phyloP scores from a whole-genome alignment of 2,113 vertebrate species.

The Salvelinus fontinalis region DNA sequence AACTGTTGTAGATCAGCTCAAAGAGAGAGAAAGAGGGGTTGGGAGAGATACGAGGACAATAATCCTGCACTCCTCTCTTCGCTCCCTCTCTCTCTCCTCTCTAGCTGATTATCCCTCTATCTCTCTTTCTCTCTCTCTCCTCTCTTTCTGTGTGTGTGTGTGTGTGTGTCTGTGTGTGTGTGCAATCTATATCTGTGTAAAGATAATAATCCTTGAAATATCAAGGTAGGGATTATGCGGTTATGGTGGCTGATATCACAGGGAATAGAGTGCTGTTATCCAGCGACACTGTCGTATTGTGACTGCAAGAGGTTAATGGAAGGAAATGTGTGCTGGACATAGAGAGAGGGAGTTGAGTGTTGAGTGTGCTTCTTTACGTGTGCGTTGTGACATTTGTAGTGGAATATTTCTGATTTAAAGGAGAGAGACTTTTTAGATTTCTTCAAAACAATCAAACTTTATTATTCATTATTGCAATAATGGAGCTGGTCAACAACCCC shows the following conservation, averaged over 20 bases:
- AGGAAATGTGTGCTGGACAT: not conserved
- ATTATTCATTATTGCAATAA: too few species aligned
- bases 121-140: not conserved
- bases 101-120: not conserved
- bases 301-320: not conserved
- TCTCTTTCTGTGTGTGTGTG: not conserved
- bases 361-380: not conserved
- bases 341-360: not conserved
- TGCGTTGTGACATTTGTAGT: conserved; percentile 2
- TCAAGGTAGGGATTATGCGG: not conserved
- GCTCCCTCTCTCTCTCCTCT: not conserved
- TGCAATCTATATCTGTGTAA: not conserved
- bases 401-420: too few species aligned
- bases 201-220: not conserved
- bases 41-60: conserved; percentile 12
- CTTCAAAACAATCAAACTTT: too few species aligned
- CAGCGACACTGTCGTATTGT: not conserved
- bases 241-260: not conserved
- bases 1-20: conserved; percentile 61
- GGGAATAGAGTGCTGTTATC: not conserved
- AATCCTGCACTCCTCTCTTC: not conserved
- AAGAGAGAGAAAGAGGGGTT: conserved; percentile 37
- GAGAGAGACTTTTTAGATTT: too few species aligned
- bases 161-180: not conserved
- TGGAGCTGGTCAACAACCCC: too few species aligned